phyloP scores from a whole-genome alignment of 2,888 invertebrate species.

The Aporophyla nigra region DNA sequence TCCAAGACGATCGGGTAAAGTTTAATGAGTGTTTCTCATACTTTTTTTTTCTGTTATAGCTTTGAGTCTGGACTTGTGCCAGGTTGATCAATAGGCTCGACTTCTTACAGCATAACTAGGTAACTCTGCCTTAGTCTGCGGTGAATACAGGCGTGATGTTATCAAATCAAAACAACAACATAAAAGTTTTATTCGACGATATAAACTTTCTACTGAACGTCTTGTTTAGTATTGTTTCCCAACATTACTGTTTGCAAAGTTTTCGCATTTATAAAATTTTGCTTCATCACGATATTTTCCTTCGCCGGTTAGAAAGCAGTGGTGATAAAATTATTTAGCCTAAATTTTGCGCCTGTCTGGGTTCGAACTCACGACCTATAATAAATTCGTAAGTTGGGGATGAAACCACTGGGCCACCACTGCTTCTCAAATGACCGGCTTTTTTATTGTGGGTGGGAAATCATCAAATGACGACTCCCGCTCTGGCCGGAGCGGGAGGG shows the following conservation, averaged over 20 bases:
- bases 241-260: not conserved
- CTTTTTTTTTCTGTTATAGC: not conserved
- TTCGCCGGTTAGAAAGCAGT: too few relatives aligned
- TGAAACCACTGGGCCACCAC: too few relatives aligned
- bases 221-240: conserved; percentile 12
- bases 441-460: too few relatives aligned
- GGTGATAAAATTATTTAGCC: too few relatives aligned
- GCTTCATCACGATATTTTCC: too few relatives aligned
- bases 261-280: not conserved
- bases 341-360: too few relatives aligned
- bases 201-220: conserved; percentile 8
- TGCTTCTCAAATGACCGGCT: too few relatives aligned
- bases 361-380: too few relatives aligned
- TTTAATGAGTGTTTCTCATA: too few relatives aligned
- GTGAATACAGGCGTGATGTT: not conserved
- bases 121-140: not conserved
- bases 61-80: not conserved
- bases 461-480: too few relatives aligned
- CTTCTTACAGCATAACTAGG: not conserved
- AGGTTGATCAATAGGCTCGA: not conserved
- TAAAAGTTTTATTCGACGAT: conserved; percentile 9
- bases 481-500: too few relatives aligned
- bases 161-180: conserved; percentile 14
- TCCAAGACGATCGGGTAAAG: not conserved
- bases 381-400: too few relatives aligned